phyloP scores from a whole-genome alignment of 2,888 invertebrate species.

The Venusia cambrica region DNA sequence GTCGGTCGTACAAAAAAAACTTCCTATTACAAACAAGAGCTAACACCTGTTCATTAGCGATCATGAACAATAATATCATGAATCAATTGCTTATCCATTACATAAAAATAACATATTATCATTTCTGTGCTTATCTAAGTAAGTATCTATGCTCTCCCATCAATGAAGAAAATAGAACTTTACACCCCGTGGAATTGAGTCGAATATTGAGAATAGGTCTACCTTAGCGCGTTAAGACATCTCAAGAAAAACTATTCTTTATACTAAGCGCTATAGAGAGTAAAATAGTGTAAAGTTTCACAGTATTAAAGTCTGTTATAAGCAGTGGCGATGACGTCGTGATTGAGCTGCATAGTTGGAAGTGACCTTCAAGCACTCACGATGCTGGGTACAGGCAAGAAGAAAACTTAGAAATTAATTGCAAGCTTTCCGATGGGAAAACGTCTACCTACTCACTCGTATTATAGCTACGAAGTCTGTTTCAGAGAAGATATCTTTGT shows the following conservation, averaged over 20 bases:
- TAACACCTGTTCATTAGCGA: constrained; percentile 14
- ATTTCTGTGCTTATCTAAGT: constrained; percentile 11
- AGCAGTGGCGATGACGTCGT: constrained; percentile 43
- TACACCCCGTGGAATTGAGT: background rate
- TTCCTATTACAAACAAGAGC: too few relatives aligned
- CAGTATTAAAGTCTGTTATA: constrained; percentile 30
- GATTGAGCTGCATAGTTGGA: constrained; percentile 66
- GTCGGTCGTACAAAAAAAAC: background rate
- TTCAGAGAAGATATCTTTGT: too few relatives aligned
- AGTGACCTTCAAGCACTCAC: constrained; percentile 68
- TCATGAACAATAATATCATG: constrained; percentile 14
- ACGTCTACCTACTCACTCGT: too few relatives aligned
- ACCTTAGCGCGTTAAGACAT: too few relatives aligned
- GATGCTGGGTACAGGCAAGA: constrained; percentile 47
- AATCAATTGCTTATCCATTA: constrained; percentile 37
- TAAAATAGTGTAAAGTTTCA: constrained; percentile 20
- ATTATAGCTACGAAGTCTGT: too few relatives aligned
- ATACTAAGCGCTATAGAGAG: too few relatives aligned
- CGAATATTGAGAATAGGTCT: background rate
- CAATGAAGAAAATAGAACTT: constrained; percentile 1
- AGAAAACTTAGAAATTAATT: too few relatives aligned
- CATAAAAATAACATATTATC: constrained; percentile 37
- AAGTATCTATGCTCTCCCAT: constrained; percentile 1
- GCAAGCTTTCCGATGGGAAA: too few relatives aligned
- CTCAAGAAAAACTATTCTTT: too few relatives aligned